Evolutionary conservation across 2,888 invertebrate species (phyloP).

Genomic region (Apodemia hepburni): DNA sequence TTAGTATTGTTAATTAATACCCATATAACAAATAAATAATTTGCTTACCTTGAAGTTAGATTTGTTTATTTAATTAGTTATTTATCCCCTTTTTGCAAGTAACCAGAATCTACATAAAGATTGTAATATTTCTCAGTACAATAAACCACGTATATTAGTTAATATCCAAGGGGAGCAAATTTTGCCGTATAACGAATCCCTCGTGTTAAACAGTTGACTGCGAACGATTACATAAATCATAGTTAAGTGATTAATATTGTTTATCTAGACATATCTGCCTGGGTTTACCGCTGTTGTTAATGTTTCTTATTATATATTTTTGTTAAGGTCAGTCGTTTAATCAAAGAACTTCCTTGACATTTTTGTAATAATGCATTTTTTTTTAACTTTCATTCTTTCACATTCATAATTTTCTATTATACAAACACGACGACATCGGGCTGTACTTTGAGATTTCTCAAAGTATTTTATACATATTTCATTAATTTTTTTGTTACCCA

Average conservation of each 20-base stretch:
- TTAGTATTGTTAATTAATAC: no score
- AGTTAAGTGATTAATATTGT: slow-evolving; percentile 2
- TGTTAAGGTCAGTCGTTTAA: background rate
- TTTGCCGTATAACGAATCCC: background rate
- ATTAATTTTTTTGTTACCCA: no score
- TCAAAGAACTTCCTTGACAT: background rate
- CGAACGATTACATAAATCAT: slow-evolving; percentile 1
- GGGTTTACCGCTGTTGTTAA: background rate
- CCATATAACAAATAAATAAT: no score
- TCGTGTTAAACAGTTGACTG: background rate
- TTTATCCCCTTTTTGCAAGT: background rate
- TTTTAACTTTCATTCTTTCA: no score
- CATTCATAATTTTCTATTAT: no score
- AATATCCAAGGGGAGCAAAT: background rate
- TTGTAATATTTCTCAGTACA: background rate
- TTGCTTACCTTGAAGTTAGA: no score
- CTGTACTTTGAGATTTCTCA: no score
- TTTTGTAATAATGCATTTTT: background rate
- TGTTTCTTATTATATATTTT: background rate
- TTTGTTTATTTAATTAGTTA: no score
- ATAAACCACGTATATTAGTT: background rate
- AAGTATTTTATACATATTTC: no score
- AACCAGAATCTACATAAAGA: background rate
- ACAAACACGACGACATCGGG: no score
- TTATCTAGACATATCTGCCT: slow-evolving; percentile 8